Conservation (phyloP, 2,888 invertebrate species). For the Microchrysa polita region DNA sequence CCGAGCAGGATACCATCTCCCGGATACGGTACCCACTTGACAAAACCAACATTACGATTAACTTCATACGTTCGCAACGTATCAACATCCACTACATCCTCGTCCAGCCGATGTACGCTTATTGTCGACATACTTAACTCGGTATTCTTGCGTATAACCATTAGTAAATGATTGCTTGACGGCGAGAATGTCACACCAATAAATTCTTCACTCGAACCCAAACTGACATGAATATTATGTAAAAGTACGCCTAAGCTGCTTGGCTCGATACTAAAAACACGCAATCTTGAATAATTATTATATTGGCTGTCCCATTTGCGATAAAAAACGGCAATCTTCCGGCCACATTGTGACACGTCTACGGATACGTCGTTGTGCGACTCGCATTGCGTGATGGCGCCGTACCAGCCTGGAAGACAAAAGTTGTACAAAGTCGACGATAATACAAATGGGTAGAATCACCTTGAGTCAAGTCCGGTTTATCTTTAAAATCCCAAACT, state of each 20-base stretch:
- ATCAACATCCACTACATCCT: conserved; percentile 18
- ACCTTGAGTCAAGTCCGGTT: conserved; percentile 37
- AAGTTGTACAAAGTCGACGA: not conserved
- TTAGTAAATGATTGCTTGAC: conserved; percentile 32
- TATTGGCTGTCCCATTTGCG: conserved; percentile 36
- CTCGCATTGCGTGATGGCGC: conserved; percentile 40
- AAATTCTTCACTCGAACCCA: conserved; percentile 27
- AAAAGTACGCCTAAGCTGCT: conserved; percentile 31
- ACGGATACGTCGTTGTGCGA: conserved; percentile 40
- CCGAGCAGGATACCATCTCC: conserved; percentile 36
- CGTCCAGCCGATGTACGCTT: conserved; percentile 39
- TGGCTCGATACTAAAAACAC: conserved; percentile 38
- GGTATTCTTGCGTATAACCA: conserved; percentile 29
- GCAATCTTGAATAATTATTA: conserved; percentile 35
- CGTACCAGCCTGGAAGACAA: conserved; percentile 35
- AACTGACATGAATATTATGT: conserved; percentile 35
- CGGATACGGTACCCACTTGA: conserved; percentile 39
- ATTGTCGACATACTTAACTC: conserved; percentile 34
- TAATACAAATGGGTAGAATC: not conserved
- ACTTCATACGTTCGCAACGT: conserved; percentile 30
- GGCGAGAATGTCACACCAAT: conserved; percentile 42
- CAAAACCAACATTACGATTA: conserved; percentile 42
- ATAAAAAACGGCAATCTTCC: conserved; percentile 38
- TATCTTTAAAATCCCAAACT: conserved; percentile 39
- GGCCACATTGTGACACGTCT: conserved; percentile 39